These are phyloP conservation scores for Rugalucina vietnamica DNA, from an alignment of 2,888 invertebrate species.

Conservation along the genomic window DNA sequence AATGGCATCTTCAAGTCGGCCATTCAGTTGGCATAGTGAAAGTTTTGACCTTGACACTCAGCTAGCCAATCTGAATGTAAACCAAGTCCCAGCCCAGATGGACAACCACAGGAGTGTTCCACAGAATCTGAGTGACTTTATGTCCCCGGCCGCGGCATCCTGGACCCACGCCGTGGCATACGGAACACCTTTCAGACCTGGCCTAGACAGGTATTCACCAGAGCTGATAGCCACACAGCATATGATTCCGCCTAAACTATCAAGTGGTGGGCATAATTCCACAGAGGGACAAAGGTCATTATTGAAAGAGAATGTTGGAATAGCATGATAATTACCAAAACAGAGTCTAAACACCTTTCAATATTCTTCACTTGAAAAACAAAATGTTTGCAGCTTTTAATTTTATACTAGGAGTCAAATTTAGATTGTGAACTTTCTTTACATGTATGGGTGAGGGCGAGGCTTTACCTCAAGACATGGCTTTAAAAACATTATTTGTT, in stretches of 20 bases:
- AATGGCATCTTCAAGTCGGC: slow-evolving; percentile 68
- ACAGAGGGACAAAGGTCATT: slow-evolving; percentile 73
- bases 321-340: slow-evolving; percentile 69
- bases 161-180: slow-evolving; percentile 73
- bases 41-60: slow-evolving; percentile 79
- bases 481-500: no score
- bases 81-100: slow-evolving; percentile 47
- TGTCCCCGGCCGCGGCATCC: slow-evolving; percentile 48
- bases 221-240: slow-evolving; percentile 72
- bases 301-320: slow-evolving; percentile 78
- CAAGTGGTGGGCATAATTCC: slow-evolving; percentile 75
- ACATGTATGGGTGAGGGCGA: no score
- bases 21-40: slow-evolving; percentile 81
- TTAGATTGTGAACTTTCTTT: no score
- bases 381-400: no score
- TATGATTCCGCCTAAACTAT: slow-evolving; percentile 75
- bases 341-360: slow-evolving; percentile 2
- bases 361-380: background rate
- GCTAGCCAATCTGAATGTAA: slow-evolving; percentile 59
- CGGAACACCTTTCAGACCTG: slow-evolving; percentile 53
- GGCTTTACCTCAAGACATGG: no score
- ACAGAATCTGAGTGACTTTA: slow-evolving; percentile 69
- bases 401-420: no score
- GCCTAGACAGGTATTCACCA: slow-evolving; percentile 71
- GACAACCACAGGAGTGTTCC: slow-evolving; percentile 78